phyloP scores from a whole-genome alignment of 1,140 invertebrate species.

The Oncopodura yosiiana region DNA sequence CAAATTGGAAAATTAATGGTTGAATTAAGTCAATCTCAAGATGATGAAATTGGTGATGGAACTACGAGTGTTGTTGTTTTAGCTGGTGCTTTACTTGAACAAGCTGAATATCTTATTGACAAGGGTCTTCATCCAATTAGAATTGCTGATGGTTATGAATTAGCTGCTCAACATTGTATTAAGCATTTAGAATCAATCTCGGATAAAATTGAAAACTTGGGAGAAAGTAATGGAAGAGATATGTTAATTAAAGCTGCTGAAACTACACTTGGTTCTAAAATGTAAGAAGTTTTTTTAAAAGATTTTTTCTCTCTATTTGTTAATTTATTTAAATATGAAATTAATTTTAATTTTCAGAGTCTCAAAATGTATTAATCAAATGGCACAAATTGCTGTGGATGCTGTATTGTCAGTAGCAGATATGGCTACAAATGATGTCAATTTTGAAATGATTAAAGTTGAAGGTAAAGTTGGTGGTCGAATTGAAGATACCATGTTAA shows the following conservation, averaged over 20 bases:
- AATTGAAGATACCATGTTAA: constrained; percentile 92
- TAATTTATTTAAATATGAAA: not conserved
- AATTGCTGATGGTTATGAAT: constrained; percentile 97
- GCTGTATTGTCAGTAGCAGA: constrained; percentile 91
- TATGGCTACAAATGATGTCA: constrained; percentile 86
- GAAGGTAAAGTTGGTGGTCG: constrained; percentile 96
- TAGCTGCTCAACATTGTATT: constrained; percentile 84
- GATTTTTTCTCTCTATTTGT: not conserved
- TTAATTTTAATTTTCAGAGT: constrained; percentile 45
- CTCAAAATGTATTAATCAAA: constrained; percentile 82
- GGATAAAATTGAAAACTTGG: constrained; percentile 80
- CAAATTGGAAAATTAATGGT: constrained; percentile 98
- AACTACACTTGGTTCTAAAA: constrained; percentile 99
- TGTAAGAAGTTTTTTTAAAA: constrained; percentile 48
- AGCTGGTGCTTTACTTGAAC: constrained; percentile 86
- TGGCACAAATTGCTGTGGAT: constrained; percentile 98
- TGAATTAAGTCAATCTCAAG: constrained; percentile 94
- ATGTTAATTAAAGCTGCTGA: constrained; percentile 89
- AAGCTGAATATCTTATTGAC: constrained; percentile 85
- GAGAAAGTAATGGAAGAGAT: no score
- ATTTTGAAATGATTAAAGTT: constrained; percentile 98
- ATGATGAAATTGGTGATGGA: constrained; percentile 99
- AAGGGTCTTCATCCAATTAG: constrained; percentile 97
- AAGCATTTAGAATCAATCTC: constrained; percentile 78
- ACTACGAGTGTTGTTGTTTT: constrained; percentile 96